Conservation (phyloP, 2,888 invertebrate species). For the Drosophila pullipes region DNA sequence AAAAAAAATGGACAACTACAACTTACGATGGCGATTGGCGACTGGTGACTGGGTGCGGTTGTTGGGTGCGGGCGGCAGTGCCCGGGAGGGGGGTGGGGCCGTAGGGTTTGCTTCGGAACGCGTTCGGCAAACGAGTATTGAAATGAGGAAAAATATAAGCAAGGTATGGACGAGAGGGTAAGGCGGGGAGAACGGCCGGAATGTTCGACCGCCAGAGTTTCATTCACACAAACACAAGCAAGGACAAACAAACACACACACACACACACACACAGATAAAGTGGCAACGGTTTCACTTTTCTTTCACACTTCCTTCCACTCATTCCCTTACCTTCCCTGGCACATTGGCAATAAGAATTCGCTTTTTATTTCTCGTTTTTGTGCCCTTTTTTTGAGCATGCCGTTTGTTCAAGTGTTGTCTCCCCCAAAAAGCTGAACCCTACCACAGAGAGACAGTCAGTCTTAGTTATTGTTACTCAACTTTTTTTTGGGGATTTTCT, state of each 20-base stretch:
- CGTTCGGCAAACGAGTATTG: not conserved
- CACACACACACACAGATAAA: slow-evolving; percentile 41
- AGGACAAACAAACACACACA: slow-evolving; percentile 4
- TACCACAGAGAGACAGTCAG: not conserved
- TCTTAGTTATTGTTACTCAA: slow-evolving; percentile 16
- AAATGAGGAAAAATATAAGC: not conserved
- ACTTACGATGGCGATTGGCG: slow-evolving; percentile 25
- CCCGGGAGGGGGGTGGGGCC: not conserved
- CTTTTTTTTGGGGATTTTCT: slow-evolving; percentile 16
- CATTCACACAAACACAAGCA: slow-evolving; percentile 3
- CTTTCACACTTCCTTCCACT: slow-evolving; percentile 40
- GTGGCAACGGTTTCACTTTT: slow-evolving; percentile 55
- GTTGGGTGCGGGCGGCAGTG: not conserved
- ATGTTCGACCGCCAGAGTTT: slow-evolving; percentile 20
- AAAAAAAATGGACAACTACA: slow-evolving; percentile 65
- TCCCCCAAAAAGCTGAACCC: not conserved
- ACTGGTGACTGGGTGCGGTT: slow-evolving; percentile 9
- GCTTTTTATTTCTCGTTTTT: slow-evolving; percentile 20
- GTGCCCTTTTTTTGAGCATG: slow-evolving; percentile 4
- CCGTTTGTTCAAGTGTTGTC: not conserved
- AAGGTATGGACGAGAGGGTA: not conserved
- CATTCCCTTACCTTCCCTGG: not conserved
- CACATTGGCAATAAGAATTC: slow-evolving; percentile 26
- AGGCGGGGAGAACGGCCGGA: slow-evolving; percentile 4
- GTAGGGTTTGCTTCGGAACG: slow-evolving; percentile 5